Base-by-base conservation (phyloP, 2,888 invertebrate genomes). In the Cephus pulcher region DNA sequence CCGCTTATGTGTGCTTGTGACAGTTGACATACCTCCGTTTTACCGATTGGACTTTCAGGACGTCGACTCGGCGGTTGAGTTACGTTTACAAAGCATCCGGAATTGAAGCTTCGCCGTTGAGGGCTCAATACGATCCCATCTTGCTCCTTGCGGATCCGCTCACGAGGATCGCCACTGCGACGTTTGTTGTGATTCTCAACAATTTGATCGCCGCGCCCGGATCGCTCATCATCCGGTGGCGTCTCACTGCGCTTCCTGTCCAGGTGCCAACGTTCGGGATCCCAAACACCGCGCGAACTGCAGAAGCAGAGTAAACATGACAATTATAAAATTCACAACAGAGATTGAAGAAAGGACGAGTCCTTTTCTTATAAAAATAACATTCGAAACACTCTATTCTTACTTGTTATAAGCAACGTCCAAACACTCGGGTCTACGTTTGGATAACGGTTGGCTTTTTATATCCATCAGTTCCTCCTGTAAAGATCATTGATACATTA, bases 91-190 rank as follows among this genome's bases (percentile, higher is more conserved):
- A 96, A 97, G 92, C 97, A 97, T 78, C 97, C 97, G 23, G 96
- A 96, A 86, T 96, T 96, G 93, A 97, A 97, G 87, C 96, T 96
- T 83, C 97, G 94, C 15, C 97, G 94, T 91, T 97, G 97, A 76
- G 97, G 97, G 84, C 97, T 96, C 86, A 97, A 93, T 84, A 97
- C 95, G 85, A 97, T 96, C 76, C 96, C 96, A 91, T 96, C 96
- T 90, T 95, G 95, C 91, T 96, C 96, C 91, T 96, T 96, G 83
- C 96, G 95, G 76, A 96, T 93, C 75, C 96, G 94, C 90, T 96
- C 96, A 81, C 95, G 94, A 6, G 95, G 95, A 90, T 96, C 96
- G 12, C 93, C 92, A 12, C 94, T 93, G 23, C 95, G 93, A 79
- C 93, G 91, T 91, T 93, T 89, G 76, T 83, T 84, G 82, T 87